A percentile compares a stretch with the other conserved stretches of the same genome.
Conservation (phyloP, 2,888 invertebrate species). For the Mechanitis mazaeus region DNA sequence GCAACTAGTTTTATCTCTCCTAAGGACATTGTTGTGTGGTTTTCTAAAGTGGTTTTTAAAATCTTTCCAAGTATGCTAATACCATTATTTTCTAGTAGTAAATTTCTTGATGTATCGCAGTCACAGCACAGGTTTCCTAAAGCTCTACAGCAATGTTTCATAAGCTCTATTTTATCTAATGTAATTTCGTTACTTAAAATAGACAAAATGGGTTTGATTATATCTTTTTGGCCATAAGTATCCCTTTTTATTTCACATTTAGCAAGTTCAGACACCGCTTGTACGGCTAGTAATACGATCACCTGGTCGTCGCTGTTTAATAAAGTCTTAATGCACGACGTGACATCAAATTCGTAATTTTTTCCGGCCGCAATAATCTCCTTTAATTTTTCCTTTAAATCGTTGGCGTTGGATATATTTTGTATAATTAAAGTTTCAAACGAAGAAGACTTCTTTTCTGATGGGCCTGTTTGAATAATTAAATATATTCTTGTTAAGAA, state of each 20-base stretch:
- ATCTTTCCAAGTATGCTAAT: constrained; percentile 63
- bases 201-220: constrained; percentile 77
- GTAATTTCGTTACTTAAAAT: constrained; percentile 61
- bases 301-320: constrained; percentile 64
- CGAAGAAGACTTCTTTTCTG: constrained; percentile 60
- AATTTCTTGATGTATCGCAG: constrained; percentile 82
- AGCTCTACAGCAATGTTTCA: constrained; percentile 87
- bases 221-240: constrained; percentile 79
- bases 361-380: constrained; percentile 63
- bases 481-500: neutral
- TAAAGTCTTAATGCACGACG: constrained; percentile 60
- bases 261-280: constrained; percentile 88
- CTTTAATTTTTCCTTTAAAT: constrained; percentile 65
- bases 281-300: constrained; percentile 77
- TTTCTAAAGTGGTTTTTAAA: constrained; percentile 47
- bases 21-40: constrained; percentile 40
- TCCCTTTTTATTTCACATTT: constrained; percentile 86
- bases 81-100: constrained; percentile 69
- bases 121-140: constrained; percentile 93
- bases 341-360: constrained; percentile 67
- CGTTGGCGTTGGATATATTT: constrained; percentile 57
- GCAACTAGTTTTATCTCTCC: constrained; percentile 78
- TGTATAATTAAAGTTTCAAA: constrained; percentile 61
- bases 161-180: constrained; percentile 68
- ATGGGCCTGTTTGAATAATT: constrained; percentile 41